Evolutionary conservation across 2,113 vertebrate species (phyloP), one percentile per base, ranked within the genome.

Genomic region (Vireo altiloquus): DNA sequence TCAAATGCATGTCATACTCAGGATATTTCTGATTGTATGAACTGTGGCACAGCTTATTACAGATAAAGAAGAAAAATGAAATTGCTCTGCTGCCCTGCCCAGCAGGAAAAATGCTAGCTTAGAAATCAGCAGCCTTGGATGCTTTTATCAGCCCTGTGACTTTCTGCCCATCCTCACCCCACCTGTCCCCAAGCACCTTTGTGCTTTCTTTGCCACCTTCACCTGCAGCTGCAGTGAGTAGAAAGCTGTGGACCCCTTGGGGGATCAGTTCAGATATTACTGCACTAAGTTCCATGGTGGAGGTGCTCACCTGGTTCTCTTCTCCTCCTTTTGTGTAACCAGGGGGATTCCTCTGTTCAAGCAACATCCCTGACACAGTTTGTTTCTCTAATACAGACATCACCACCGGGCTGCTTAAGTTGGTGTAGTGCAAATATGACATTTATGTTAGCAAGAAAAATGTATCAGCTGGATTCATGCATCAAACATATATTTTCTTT

Each of bases 41-140:
- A 89, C 75, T 74, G 37, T 56, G 69, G 22, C 66, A 88, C 46
- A 90, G 64, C 54, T 70, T 88, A 65, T 77, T 90, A 82, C 27
- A 87, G 56, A 86, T 74, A 83, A 96, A 88, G 50, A 82, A 89
- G 52, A 76, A 88, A 91, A 88, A 80, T 52, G 7, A 80, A 82
- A 81, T 86, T 5, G 31, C 47, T 72, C 30, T 46, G 39, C 60
- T 92, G 17, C 71, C 59, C 72, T 91, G 22, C 63, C 50, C 78
- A 88, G 52, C 15, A 72, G 68, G 60, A 39, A 93, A 47, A 72
- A 82, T 1, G 1, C 20, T 28, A 70, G n/a, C 60, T 77, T 31
- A 15, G 33, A 85, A 91, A 35, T 68, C 79, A 70, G 28, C 60
- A 77, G 28, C 57, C n/a, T n/a, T 47, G 63, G 27, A 25, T 82